A percentile compares a stretch with the other conserved stretches of the same genome.
phyloP scores from a whole-genome alignment of 1,140 invertebrate species.

The Globodera rostochiensis region DNA sequence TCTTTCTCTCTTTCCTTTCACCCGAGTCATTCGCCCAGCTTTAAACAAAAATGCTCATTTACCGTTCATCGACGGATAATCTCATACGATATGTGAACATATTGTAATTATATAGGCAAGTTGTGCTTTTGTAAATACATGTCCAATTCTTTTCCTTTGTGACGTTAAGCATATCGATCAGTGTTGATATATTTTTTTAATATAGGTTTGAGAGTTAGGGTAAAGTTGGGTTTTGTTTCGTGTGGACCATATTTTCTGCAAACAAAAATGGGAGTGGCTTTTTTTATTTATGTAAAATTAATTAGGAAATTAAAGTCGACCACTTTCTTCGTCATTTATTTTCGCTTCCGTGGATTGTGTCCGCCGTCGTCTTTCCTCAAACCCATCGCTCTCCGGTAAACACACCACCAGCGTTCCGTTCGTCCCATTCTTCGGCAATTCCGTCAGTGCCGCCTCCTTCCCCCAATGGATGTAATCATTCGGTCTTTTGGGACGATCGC shows the following conservation, averaged over 20 bases:
- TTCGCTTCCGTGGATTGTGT: background rate
- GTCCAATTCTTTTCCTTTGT: too few species aligned
- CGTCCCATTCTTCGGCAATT: conserved; percentile 27
- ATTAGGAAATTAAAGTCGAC: too few species aligned
- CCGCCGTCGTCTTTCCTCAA: background rate
- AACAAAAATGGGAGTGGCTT: too few species aligned
- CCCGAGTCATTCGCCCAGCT: background rate
- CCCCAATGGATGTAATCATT: conserved; percentile 32
- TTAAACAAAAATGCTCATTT: conserved; percentile 1
- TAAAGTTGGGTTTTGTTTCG: too few species aligned
- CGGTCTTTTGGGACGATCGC: conserved; percentile 48
- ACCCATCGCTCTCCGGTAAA: background rate
- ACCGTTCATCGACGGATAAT: background rate
- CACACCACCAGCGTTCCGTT: conserved; percentile 23
- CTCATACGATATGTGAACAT: too few species aligned
- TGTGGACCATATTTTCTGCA: too few species aligned
- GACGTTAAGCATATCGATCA: too few species aligned
- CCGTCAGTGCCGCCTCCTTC: conserved; percentile 3
- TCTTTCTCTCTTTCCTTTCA: background rate
- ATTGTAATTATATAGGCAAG: too few species aligned
- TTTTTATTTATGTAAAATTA: background rate
- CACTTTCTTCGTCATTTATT: background rate
- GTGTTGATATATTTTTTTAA: too few species aligned
- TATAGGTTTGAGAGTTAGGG: too few species aligned
- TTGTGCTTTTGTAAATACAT: too few species aligned